Evolutionary conservation across 2,113 vertebrate genomes (phyloP).

Genomic region (Thalassoma bifasciatum): DNA sequence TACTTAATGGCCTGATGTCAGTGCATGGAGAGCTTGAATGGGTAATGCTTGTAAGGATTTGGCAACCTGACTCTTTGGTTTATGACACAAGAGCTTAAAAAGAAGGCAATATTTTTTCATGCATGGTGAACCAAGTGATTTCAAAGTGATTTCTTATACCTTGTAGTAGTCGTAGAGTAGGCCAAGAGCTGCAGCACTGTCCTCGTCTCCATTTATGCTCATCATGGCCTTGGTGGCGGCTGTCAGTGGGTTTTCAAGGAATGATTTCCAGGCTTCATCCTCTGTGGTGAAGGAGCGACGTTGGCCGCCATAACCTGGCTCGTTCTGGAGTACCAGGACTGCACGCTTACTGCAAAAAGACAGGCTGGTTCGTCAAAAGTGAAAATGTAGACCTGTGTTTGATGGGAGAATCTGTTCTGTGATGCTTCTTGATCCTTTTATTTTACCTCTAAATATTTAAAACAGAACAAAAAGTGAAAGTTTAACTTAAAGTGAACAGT

Average conservation of each 20-base stretch:
- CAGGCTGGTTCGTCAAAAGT: background rate
- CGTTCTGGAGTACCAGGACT: slow-evolving; percentile 97
- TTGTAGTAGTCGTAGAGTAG: slow-evolving; percentile 99
- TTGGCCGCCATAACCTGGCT: slow-evolving; percentile 89
- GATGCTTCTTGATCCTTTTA: background rate
- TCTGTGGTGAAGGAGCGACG: slow-evolving; percentile 94
- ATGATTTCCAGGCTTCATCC: slow-evolving; percentile 98
- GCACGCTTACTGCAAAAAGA: slow-evolving; percentile 90
- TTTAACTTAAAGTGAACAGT: too few relatives aligned
- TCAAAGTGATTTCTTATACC: slow-evolving; percentile 77
- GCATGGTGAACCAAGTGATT: background rate
- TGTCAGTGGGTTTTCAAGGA: slow-evolving; percentile 98
- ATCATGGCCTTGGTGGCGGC: slow-evolving; percentile 99
- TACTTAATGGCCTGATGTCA: slow-evolving; percentile 15
- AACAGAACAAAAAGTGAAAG: background rate
- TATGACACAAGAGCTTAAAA: background rate
- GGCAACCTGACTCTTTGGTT: slow-evolving; percentile 7
- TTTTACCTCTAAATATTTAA: background rate
- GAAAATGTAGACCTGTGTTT: background rate
- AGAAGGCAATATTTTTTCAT: background rate
- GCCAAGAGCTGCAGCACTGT: slow-evolving; percentile 94
- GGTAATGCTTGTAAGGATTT: slow-evolving; percentile 12
- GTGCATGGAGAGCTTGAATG: background rate
- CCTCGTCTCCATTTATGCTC: slow-evolving; percentile 99
- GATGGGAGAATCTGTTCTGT: background rate